phyloP scores from a whole-genome alignment of 1,140 invertebrate genomes.

The Plectrocnemia conspersa region DNA sequence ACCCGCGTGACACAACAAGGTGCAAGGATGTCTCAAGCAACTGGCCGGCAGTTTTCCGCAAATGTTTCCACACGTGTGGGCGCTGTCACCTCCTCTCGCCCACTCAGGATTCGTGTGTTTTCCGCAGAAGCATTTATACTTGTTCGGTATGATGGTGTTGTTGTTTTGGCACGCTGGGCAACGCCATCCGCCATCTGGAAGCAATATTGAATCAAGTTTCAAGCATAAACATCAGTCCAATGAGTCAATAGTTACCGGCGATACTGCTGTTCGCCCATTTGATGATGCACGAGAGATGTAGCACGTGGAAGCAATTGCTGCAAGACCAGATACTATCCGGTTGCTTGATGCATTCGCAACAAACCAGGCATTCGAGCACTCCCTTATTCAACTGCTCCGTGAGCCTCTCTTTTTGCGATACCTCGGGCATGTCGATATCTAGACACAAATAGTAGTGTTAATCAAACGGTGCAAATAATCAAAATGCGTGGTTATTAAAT shows the following conservation, averaged over 20 bases:
- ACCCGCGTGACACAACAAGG: slow-evolving; percentile 85
- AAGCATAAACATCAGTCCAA: background rate
- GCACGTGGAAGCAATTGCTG: slow-evolving; percentile 81
- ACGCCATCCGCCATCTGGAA: slow-evolving; percentile 74
- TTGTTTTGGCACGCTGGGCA: slow-evolving; percentile 88
- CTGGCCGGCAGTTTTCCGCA: slow-evolving; percentile 62
- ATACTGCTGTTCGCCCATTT: slow-evolving; percentile 86
- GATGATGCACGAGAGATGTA: slow-evolving; percentile 84
- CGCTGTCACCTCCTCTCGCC: slow-evolving; percentile 63
- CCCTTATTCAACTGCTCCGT: slow-evolving; percentile 74
- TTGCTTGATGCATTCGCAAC: slow-evolving; percentile 78
- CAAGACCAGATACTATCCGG: slow-evolving; percentile 85
- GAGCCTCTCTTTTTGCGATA: slow-evolving; percentile 72
- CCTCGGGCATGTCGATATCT: slow-evolving; percentile 55
- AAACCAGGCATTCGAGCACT: slow-evolving; percentile 86
- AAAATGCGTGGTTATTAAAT: too few relatives aligned
- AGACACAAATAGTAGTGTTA: slow-evolving; percentile 23
- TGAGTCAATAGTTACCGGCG: slow-evolving; percentile 52
- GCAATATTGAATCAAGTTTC: background rate
- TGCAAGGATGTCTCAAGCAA: slow-evolving; percentile 78
- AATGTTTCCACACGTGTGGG: slow-evolving; percentile 85
- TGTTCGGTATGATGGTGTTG: slow-evolving; percentile 59
- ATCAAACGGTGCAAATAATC: too few relatives aligned
- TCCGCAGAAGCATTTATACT: slow-evolving; percentile 82
- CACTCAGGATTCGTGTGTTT: slow-evolving; percentile 68